These are phyloP conservation scores for Eudemis profundana DNA, from an alignment of 2,888 invertebrate species.

Conservation along the genomic window DNA sequence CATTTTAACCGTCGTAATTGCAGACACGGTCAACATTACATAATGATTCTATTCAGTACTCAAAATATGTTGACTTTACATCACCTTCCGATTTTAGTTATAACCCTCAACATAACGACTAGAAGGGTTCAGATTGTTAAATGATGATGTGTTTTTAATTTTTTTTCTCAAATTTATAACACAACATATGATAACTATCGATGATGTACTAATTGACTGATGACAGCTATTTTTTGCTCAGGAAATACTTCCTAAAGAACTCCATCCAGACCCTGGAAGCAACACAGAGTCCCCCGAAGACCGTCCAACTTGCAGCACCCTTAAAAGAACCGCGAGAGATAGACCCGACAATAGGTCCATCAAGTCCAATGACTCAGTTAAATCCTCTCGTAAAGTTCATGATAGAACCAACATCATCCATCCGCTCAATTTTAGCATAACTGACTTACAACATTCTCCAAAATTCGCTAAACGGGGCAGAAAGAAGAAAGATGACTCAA, in stretches of 20 bases:
- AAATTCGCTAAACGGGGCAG: slow-evolving; percentile 67
- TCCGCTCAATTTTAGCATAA: slow-evolving; percentile 80
- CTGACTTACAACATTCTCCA: slow-evolving; percentile 77
- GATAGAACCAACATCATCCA: slow-evolving; percentile 79
- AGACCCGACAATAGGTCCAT: slow-evolving; percentile 61
- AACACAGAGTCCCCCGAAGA: slow-evolving; percentile 89
- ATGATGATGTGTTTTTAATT: too few relatives aligned
- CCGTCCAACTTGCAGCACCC: slow-evolving; percentile 75
- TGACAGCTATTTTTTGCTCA: slow-evolving; percentile 48
- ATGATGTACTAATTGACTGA: neutral
- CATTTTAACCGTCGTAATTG: neutral
- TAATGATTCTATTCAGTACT: too few relatives aligned
- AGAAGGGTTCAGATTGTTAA: too few relatives aligned
- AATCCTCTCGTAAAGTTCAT: slow-evolving; percentile 67
- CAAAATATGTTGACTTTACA: too few relatives aligned
- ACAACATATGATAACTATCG: neutral
- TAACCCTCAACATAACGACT: too few relatives aligned
- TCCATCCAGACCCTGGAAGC: slow-evolving; percentile 86
- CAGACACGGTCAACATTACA: too few relatives aligned
- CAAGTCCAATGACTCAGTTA: slow-evolving; percentile 72
- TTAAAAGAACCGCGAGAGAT: slow-evolving; percentile 58
- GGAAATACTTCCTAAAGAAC: slow-evolving; percentile 82
- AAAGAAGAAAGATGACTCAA: slow-evolving; percentile 69
- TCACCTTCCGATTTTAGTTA: too few relatives aligned
- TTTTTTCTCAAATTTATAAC: too few relatives aligned